Evolutionary conservation across 2,113 vertebrate species (phyloP), one percentile per base, ranked within the genome.

Genomic region (Corythornis madagascariensis): DNA sequence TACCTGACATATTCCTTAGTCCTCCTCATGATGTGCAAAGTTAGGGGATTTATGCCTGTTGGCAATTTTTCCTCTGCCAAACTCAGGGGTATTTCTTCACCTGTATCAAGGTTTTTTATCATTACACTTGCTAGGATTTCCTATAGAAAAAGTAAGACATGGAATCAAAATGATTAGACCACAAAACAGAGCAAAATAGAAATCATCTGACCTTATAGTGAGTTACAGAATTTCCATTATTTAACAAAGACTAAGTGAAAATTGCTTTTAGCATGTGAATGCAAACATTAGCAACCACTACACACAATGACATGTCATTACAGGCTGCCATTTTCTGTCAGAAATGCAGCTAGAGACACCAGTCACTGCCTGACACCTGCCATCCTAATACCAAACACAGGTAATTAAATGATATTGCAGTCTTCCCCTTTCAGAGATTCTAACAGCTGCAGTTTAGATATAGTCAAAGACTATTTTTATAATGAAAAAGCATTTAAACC

Each of bases 31-130:
- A 99, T 99, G 97, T 99, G 99, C 74, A 99, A 97, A 45, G 99
- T 99, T 48, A 99, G 98, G 6, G 99, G 99, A 97, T 99, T 99
- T 88, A 99, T 99, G 88, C 98, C 99, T n/a, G 99, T 98, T 83
- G 99, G 99, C 76, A 99, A 97, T 94, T 99, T 99, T 95, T 99
- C 99, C 94, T 99, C 99, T 4, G 99, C 99, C 96, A 99, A 97
- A 96, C 99, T 99, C 69, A 99, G 93, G 63, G 99, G 99, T 92
- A 99, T 99, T 97, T 99, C 99, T 97, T 99, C 99, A 81, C 99
- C 99, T 12, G 99, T 99, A 97, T 99, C 99, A 45, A 99, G 97
- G 97, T 99, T 99, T 97, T 99, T 99, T 95, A 99, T 99, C 99
- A 99, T 99, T 90, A 99, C 99, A 93, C 99, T 99, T 42, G 99